Evolutionary conservation across 2,797 vertebrate genomes (phyloP).

Genomic region (Momotus momota): DNA sequence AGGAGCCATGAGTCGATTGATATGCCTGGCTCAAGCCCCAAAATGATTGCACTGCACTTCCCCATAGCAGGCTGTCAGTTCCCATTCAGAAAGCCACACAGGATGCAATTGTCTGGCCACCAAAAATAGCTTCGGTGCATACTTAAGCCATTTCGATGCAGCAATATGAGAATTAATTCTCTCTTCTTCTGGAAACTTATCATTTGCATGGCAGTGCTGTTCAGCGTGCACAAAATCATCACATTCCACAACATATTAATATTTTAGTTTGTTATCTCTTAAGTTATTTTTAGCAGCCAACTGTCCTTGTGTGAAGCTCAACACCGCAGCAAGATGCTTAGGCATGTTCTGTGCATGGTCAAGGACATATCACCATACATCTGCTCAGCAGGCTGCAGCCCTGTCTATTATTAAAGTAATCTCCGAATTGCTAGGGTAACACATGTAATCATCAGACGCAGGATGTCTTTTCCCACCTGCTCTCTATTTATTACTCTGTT

Average conservation of each 20-base stretch:
- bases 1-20: conserved; percentile 27
- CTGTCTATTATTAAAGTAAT: conserved; percentile 22
- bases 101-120: conserved; percentile 48
- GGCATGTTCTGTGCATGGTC: background rate
- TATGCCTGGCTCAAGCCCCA: conserved; percentile 40
- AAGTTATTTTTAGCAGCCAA: conserved; percentile 13
- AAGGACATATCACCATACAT: background rate
- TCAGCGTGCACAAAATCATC: background rate
- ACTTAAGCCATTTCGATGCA: background rate
- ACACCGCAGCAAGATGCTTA: background rate
- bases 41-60: conserved; percentile 15
- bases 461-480: conserved; percentile 13
- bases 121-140: conserved; percentile 7
- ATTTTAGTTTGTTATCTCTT: background rate
- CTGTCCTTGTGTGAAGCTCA: background rate
- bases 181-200: background rate
- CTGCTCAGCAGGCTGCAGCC: conserved; percentile 39
- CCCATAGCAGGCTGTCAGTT: conserved; percentile 31
- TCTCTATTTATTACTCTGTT: background rate
- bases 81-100: background rate
- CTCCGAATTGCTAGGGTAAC: background rate
- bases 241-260: background rate
- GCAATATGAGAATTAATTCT: conserved; percentile 13
- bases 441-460: background rate
- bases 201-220: background rate